Base-by-base conservation (phyloP, 2,113 vertebrate species). In the Zosterops borbonicus region DNA sequence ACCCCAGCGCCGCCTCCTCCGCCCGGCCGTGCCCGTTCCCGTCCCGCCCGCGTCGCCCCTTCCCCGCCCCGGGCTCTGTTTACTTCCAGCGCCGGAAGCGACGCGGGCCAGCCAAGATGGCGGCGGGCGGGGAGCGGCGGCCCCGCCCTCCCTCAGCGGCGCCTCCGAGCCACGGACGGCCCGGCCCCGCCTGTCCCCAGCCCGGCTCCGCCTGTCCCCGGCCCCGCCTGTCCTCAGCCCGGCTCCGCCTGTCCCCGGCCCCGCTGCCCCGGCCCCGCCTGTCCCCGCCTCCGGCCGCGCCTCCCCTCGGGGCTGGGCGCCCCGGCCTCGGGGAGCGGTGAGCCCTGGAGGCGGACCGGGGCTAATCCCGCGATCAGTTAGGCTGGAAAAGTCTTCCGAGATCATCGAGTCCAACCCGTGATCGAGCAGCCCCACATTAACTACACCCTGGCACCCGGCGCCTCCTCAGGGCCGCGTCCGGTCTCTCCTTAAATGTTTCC, bases 261-360 rank as follows among this genome's bases (percentile, higher is more conserved):
- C 39, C 39, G 39, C 39, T 39, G 39, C 10, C 39, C 39, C 39
- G 39, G 29, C 8, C 27, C 0, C 28, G 9, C 41, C 5, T 5
- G 35, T 35, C 35, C 35, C 35, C 35, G 35, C 10, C 37, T 39
- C 37, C 39, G 39, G 29, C 8, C 27, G 0, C 28, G 9, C 41
- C 5, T 5, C 28, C 9, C 35, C 5, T 5, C 25, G 6, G 33
- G 0, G 12, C 12, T 7, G 3, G 6, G 35, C 4, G 14, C 3
- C 5, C 7, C 8, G 9, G n/a, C 12, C 18, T 6, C 12, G 20
- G 39, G 21, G 39, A 23, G 41, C 24, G 0, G 3, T 1, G 46
- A 1, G 1, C 18, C 0, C 2, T 18, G 0, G 16, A 1, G 9
- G 1, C 1, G 4, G 1, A 7, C 4, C 1, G 18, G 7, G 6